Evolutionary conservation across 2,797 vertebrate genomes (phyloP).

Genomic region (Streptopelia turtur): DNA sequence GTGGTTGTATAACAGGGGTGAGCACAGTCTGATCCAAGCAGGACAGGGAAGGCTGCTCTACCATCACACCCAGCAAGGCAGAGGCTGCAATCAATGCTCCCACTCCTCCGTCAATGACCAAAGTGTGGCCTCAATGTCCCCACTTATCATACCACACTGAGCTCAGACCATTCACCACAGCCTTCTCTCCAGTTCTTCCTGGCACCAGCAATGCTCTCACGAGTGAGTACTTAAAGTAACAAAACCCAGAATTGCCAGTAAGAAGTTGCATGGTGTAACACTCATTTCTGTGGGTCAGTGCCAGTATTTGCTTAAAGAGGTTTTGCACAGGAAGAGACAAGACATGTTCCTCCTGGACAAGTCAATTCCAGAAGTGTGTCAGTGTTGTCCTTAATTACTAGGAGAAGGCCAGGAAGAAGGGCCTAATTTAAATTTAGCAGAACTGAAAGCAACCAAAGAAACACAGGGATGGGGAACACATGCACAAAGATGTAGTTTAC

Average conservation of each 20-base stretch:
- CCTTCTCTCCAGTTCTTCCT: background rate
- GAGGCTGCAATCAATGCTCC: background rate
- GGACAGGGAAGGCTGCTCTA: background rate
- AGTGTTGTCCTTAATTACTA: background rate
- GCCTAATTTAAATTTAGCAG: background rate
- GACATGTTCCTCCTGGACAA: background rate
- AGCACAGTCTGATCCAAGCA: background rate
- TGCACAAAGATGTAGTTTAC: background rate
- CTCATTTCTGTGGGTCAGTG: background rate
- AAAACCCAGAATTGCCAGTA: background rate
- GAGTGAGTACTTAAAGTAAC: background rate
- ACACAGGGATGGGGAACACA: background rate
- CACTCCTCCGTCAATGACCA: too few species aligned
- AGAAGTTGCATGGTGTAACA: background rate
- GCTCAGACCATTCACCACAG: background rate
- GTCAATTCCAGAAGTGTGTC: background rate
- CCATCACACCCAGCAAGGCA: background rate
- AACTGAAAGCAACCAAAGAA: background rate
- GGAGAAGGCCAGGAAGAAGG: background rate
- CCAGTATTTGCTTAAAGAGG: background rate
- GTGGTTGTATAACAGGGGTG: background rate
- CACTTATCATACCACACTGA: background rate
- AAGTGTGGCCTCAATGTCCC: rapidly evolving
- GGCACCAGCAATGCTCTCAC: background rate
- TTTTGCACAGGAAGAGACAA: background rate